phyloP scores from a whole-genome alignment of 2,888 invertebrate species.

The Lysandra bellargus region DNA sequence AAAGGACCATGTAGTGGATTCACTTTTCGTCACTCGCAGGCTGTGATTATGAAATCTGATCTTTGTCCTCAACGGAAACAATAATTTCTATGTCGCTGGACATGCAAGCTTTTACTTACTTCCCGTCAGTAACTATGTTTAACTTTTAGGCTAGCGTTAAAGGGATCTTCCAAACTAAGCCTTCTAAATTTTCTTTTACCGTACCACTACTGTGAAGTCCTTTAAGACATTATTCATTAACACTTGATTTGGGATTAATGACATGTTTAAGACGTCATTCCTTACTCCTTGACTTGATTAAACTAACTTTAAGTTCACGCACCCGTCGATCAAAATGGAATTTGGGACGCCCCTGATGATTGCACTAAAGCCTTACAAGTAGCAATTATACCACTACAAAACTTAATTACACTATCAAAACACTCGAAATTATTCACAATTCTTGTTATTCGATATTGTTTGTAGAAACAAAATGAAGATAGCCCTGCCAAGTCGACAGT shows the following conservation, averaged over 20 bases:
- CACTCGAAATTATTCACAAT: slow-evolving; percentile 49
- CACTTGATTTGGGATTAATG: too few relatives aligned
- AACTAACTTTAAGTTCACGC: too few relatives aligned
- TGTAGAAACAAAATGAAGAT: slow-evolving; percentile 40
- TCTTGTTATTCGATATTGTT: slow-evolving; percentile 63
- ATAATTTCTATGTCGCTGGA: slow-evolving; percentile 36
- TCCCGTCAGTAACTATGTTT: neutral
- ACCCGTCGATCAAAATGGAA: too few relatives aligned
- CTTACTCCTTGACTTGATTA: too few relatives aligned
- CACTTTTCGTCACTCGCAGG: slow-evolving; percentile 17
- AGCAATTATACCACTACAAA: neutral
- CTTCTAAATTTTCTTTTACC: too few relatives aligned
- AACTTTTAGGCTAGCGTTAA: neutral
- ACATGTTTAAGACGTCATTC: too few relatives aligned
- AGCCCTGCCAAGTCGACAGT: slow-evolving; percentile 59
- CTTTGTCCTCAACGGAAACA: slow-evolving; percentile 42
- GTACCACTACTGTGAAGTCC: too few relatives aligned
- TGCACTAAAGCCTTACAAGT: neutral
- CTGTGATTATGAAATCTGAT: slow-evolving; percentile 36
- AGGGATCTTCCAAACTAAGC: too few relatives aligned
- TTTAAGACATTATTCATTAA: too few relatives aligned
- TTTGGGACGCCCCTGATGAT: neutral
- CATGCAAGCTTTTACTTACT: neutral
- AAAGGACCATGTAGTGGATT: neutral
- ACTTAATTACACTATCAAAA: neutral